Evolutionary conservation across 2,113 vertebrate genomes (phyloP).

Genomic region (Coptodon rendalli): DNA sequence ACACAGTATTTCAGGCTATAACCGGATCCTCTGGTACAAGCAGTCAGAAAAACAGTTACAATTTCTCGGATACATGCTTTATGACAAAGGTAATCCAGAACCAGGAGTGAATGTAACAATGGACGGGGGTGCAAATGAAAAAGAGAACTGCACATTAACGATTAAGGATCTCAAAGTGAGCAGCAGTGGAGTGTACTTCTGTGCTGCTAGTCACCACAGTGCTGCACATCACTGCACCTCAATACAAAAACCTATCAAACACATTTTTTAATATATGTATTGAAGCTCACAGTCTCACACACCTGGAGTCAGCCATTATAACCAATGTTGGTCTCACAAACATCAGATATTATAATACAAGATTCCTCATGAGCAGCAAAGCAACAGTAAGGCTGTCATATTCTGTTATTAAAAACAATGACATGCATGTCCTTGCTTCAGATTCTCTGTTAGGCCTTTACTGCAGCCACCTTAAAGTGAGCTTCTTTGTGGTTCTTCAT

Average conservation of each 20-base stretch:
- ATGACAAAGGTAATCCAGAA: no score
- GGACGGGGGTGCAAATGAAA: no score
- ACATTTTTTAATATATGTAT: fast-evolving
- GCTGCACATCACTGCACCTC: fast-evolving
- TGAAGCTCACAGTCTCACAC: fast-evolving
- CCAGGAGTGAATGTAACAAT: fast-evolving
- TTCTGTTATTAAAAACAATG: background rate
- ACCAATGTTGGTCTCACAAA: no score
- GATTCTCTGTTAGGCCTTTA: background rate
- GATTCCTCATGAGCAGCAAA: background rate
- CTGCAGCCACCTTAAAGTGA: fast-evolving
- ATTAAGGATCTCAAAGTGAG: no score
- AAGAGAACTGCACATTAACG: fast-evolving
- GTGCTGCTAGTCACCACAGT: no score
- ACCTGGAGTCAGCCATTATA: no score
- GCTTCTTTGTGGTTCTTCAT: background rate
- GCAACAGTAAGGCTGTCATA: background rate
- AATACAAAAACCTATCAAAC: no score
- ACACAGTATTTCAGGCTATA: no score
- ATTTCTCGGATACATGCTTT: no score
- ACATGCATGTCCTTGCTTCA: background rate
- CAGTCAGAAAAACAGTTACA: background rate
- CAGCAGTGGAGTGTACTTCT: fast-evolving
- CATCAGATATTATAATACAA: background rate
- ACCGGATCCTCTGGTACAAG: background rate